phyloP scores from a whole-genome alignment of 2,888 invertebrate species.

The Plutella xylostella region DNA sequence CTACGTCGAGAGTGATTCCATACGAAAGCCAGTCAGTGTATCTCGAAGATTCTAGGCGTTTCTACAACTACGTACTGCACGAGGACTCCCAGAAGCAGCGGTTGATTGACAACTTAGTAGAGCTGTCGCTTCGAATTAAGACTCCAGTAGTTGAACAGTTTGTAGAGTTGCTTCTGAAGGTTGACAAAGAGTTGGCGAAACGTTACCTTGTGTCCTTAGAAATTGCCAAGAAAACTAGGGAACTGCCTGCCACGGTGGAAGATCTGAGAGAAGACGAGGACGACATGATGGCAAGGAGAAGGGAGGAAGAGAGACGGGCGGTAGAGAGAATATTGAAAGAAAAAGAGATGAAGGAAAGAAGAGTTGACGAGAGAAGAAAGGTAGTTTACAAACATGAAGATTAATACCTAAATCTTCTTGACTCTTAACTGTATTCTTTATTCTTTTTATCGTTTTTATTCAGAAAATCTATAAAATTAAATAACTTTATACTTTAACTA shows the following conservation, averaged over 20 bases:
- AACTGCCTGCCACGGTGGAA: not conserved
- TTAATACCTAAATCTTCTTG: too few relatives aligned
- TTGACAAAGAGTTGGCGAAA: not conserved
- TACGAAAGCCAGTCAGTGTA: not conserved
- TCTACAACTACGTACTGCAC: slow-evolving; percentile 67
- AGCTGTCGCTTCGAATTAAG: not conserved
- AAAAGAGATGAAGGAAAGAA: too few relatives aligned
- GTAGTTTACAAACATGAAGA: too few relatives aligned
- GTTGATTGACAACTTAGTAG: not conserved
- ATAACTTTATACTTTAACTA: too few relatives aligned
- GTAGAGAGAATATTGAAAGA: too few relatives aligned
- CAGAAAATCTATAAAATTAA: too few relatives aligned
- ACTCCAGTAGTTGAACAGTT: not conserved
- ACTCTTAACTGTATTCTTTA: too few relatives aligned
- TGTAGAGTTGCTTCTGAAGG: not conserved
- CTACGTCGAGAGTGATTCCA: not conserved
- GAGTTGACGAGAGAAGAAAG: too few relatives aligned
- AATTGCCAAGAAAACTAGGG: not conserved
- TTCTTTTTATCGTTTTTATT: too few relatives aligned
- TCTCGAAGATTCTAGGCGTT: not conserved
- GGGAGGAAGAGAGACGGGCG: too few relatives aligned
- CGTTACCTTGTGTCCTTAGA: not conserved
- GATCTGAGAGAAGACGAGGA: not conserved
- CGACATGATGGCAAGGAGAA: too few relatives aligned
- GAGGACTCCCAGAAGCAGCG: not conserved